Percentiles rank a stretch among this genome's conserved stretches.
Conservation (phyloP, 1,140 invertebrate genomes). For the Zeugodacus cucurbitae region DNA sequence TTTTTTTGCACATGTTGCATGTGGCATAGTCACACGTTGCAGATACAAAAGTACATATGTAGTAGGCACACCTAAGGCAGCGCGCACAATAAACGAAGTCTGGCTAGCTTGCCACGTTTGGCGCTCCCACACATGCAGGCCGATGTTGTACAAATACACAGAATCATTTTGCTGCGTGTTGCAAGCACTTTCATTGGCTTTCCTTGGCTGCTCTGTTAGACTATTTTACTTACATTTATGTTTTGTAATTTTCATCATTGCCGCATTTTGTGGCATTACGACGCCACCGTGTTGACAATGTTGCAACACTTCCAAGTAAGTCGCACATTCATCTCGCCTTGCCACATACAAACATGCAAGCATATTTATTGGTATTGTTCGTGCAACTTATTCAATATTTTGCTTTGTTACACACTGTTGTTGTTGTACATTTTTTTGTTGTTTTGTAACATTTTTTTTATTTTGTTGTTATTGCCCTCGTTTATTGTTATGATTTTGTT, state of each 20-base stretch:
- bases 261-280: slow-evolving; percentile 23
- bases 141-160: not conserved
- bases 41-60: not conserved
- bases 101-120: not conserved
- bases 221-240: slow-evolving; percentile 19
- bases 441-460: too few relatives aligned
- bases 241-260: slow-evolving; percentile 33
- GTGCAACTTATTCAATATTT: slow-evolving; percentile 16
- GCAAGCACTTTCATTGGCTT: slow-evolving; percentile 8
- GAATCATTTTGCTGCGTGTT: not conserved
- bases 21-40: not conserved
- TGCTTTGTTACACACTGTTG: not conserved
- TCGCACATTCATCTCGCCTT: not conserved
- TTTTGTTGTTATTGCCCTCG: too few relatives aligned
- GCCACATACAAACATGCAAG: too few relatives aligned
- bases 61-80: slow-evolving; percentile 3
- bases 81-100: not conserved
- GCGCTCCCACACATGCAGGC: not conserved
- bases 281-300: slow-evolving; percentile 24
- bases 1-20: slow-evolving; percentile 32
- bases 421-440: too few relatives aligned
- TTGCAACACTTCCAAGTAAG: slow-evolving; percentile 9
- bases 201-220: not conserved
- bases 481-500: too few relatives aligned
- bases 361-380: not conserved